Evolutionary conservation across 2,113 vertebrate genomes (phyloP).

Genomic region (Genyomyrus donnyi): DNA sequence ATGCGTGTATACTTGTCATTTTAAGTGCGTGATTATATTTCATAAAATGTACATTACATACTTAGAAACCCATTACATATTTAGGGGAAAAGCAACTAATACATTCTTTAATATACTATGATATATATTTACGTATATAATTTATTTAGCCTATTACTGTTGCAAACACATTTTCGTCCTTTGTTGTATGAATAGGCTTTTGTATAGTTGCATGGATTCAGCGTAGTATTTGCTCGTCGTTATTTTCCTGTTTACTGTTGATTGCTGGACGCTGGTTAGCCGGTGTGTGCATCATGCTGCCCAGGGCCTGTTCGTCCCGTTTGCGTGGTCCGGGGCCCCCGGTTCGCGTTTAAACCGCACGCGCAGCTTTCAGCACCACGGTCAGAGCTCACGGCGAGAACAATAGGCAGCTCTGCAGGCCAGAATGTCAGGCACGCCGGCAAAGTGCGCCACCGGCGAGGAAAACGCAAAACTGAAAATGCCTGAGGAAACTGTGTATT

Average conservation of each 20-base stretch:
- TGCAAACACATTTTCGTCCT: background rate
- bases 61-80: background rate
- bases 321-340: conserved; percentile 15
- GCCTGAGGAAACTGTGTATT: background rate
- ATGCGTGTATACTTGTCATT: background rate
- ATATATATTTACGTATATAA: background rate
- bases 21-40: background rate
- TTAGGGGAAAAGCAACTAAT: background rate
- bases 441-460: background rate
- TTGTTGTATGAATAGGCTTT: background rate
- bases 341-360: background rate
- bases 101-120: background rate
- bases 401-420: conserved; percentile 54
- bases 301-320: background rate
- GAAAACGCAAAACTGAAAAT: conserved; percentile 10
- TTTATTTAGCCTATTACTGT: background rate
- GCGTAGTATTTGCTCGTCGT: background rate
- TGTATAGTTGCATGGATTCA: background rate
- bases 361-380: conserved; percentile 62
- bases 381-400: conserved; percentile 63
- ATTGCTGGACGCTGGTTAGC: background rate
- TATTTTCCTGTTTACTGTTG: background rate
- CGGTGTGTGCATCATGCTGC: background rate
- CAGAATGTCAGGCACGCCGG: conserved; percentile 39
- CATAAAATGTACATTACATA: background rate